Percentiles rank a stretch among this genome's conserved stretches.
Conservation (phyloP, 2,113 vertebrate species). For the Thymallus thymallus region DNA sequence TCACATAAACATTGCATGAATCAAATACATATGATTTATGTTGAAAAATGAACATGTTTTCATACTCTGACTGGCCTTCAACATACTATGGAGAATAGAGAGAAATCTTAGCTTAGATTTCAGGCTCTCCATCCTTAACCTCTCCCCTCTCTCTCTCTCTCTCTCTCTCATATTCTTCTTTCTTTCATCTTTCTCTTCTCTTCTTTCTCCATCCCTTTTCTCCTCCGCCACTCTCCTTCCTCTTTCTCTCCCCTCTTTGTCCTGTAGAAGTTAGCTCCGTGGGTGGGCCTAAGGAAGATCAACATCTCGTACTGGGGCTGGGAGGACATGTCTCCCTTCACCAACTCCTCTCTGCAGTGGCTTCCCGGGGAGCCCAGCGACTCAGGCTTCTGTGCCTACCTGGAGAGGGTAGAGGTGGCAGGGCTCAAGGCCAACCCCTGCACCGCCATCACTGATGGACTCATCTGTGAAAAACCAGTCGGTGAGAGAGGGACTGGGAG, state of each 20-base stretch:
- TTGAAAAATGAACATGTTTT: background rate
- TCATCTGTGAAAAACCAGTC: slow-evolving; percentile 88
- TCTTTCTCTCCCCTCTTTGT: slow-evolving; percentile 14
- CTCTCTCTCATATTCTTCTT: background rate
- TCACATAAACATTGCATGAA: background rate
- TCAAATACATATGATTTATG: background rate
- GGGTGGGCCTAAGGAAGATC: slow-evolving; percentile 96
- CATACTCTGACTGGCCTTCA: background rate
- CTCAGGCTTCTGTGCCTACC: slow-evolving; percentile 93
- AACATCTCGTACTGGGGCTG: slow-evolving; percentile 98
- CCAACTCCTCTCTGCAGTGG: slow-evolving; percentile 88
- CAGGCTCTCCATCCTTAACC: background rate
- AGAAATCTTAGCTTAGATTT: too few species aligned
- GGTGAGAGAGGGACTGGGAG: slow-evolving; percentile 47
- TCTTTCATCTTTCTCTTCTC: background rate
- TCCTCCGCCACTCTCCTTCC: background rate
- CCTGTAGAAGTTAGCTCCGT: slow-evolving; percentile 85
- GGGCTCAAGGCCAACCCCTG: slow-evolving; percentile 90
- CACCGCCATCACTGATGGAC: slow-evolving; percentile 85
- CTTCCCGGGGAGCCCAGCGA: slow-evolving; percentile 88
- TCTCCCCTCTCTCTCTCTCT: background rate
- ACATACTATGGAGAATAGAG: too few species aligned
- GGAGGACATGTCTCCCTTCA: slow-evolving; percentile 88
- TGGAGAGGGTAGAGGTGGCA: slow-evolving; percentile 78
- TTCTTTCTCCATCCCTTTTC: background rate